Evolutionary conservation across 2,113 vertebrate species (phyloP).

Genomic region (Plectropomus leopardus): DNA sequence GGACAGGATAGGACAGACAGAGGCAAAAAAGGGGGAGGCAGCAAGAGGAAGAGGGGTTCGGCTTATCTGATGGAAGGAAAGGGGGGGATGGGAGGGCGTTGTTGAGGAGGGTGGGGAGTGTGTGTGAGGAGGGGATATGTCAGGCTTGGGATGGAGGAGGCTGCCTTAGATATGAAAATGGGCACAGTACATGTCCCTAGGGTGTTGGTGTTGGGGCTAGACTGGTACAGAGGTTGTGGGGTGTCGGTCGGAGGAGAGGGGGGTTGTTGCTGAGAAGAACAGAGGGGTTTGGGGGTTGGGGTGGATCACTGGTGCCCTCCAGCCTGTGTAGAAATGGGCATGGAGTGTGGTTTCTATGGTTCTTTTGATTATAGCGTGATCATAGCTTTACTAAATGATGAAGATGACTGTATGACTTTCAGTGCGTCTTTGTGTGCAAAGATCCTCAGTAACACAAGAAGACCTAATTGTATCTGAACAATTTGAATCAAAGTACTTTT

Average conservation of each 20-base stretch:
- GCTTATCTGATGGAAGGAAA: constrained; percentile 69
- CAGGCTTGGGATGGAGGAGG: constrained; percentile 38
- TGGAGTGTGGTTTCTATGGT: neutral
- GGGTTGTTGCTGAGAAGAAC: constrained; percentile 20
- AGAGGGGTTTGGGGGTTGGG: constrained; percentile 31
- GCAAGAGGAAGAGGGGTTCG: constrained; percentile 32
- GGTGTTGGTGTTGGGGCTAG: constrained; percentile 63
- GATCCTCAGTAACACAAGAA: neutral
- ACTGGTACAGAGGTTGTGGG: constrained; percentile 55
- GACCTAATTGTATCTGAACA: neutral
- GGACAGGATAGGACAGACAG: constrained; percentile 38
- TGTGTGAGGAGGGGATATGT: constrained; percentile 23
- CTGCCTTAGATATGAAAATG: constrained; percentile 76
- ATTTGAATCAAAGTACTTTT: neutral
- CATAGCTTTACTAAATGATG: neutral
- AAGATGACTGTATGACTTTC: neutral
- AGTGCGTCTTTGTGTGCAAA: neutral
- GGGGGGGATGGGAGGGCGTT: constrained; percentile 44
- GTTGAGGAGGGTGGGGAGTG: constrained; percentile 15
- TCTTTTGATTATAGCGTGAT: neutral
- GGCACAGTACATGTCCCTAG: constrained; percentile 75
- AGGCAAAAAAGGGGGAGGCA: constrained; percentile 4
- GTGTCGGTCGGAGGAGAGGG: constrained; percentile 39
- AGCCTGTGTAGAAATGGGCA: constrained; percentile 22
- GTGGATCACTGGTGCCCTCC: constrained; percentile 11